phyloP scores from a whole-genome alignment of 1,140 invertebrate genomes.

The Drosophila kikkawai region DNA sequence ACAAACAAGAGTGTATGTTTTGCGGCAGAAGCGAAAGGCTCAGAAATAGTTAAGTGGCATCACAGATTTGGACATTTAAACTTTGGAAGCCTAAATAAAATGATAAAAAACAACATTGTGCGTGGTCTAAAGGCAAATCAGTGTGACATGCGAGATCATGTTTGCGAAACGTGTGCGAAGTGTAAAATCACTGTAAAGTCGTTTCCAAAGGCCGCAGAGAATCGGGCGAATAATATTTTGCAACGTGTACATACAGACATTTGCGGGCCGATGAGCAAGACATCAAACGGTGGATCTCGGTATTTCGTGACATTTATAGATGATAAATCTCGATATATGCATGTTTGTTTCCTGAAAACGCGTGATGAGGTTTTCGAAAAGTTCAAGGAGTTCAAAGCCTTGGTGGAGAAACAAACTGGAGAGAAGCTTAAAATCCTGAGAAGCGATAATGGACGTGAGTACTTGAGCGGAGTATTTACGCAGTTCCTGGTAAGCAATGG shows the following conservation, averaged over 20 bases:
- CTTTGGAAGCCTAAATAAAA: not conserved
- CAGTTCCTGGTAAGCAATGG: too few species aligned
- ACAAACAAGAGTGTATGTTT: too few species aligned
- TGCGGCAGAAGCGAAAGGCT: too few species aligned
- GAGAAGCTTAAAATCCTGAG: too few species aligned
- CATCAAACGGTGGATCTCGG: not conserved
- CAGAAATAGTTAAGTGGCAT: not conserved
- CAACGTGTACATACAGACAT: not conserved
- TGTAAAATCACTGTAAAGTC: constrained; percentile 1
- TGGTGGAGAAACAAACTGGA: not conserved
- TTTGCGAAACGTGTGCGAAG: not conserved
- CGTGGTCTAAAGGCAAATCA: not conserved
- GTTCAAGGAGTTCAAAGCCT: not conserved
- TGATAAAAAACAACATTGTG: not conserved
- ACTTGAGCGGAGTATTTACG: too few species aligned
- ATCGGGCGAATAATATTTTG: constrained; percentile 1
- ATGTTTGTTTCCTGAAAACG: too few species aligned
- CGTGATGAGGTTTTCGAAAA: not conserved
- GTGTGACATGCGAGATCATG: too few species aligned
- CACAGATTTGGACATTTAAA: not conserved
- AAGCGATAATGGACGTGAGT: too few species aligned
- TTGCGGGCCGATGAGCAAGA: not conserved
- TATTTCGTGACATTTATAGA: not conserved
- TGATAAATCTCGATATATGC: not conserved
- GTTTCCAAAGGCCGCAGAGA: not conserved